Base-by-base conservation (phyloP, 2,797 vertebrate genomes). In the Streptopelia turtur region DNA sequence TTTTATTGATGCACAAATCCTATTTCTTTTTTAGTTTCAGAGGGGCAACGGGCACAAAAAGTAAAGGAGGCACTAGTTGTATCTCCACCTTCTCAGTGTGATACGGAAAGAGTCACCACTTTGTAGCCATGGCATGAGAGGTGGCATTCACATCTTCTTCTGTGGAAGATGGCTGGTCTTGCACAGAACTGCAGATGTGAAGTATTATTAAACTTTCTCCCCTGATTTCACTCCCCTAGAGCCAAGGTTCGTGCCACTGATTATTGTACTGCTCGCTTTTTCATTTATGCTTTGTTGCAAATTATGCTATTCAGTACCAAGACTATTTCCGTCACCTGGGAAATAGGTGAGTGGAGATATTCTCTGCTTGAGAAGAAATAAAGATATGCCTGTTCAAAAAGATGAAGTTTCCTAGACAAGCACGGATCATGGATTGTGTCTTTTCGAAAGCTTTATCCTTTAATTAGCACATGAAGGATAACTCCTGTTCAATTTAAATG, bases 391-490 rank as follows among this genome's bases (percentile, higher is more conserved):
- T 89, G 37, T 55, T 90, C 27, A 23, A 50, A 92, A 78, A 56
- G 39, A 53, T n/a, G 35, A 78, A 16, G 49, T 30, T 78, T 75
- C 61, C 59, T 39, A 2, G 33, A 33, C 11, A 21, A 77, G 68
- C 68, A 57, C 1, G 1, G 61, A 22, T 61, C 76, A 39, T 5
- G 14, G 79, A 71, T 21, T 60, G 68, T 83, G 33, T 45, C 7
- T 89, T 88, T 87, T 64, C 11, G 31, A 71, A 69, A 91, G 53
- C 69, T 77, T 88, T 71, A 75, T 70, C 87, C 61, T 86, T 88
- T 57, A 88, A 83, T 89, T 50, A 83, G 50, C 13, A 50, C 61
- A 15, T 78, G 64, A 75, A 86, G 55, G 72, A 25, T 72, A 90
- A 86, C 33, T 71, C 49, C 61, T 64, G 57, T 43, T 89, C 89